Evolutionary conservation across 2,113 vertebrate species (phyloP), one percentile per base, ranked within the genome.

Genomic region (Helogale parvula): DNA sequence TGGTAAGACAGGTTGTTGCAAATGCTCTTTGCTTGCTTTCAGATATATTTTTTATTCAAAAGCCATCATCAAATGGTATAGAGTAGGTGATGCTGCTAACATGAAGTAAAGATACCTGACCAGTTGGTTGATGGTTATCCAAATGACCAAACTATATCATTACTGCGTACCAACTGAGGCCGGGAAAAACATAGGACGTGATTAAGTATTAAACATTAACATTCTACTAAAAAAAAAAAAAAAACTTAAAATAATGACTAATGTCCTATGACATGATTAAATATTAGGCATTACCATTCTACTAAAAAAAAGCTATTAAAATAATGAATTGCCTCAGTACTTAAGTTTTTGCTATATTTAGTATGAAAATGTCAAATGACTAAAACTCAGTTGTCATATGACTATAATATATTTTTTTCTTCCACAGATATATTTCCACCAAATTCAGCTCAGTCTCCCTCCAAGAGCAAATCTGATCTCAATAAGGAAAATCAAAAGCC

Each of bases 401-500:
- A 65, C 90, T 92, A 86, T 71, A 93, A 12, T 71, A 88, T 94
- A 95, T 38, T 98, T 98, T 97, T 98, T 47, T 98, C 96, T 95
- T 98, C 66, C 69, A 69, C 71, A 99, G 98, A 99, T 98, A 66
- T 97, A 52, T 90, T 97, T 97, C 95, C 98, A 97, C 98, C 98
- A 97, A 96, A 85, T 88, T 14, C 96, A 0, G 63, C 96, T 95
- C 96, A 97, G 90, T 98, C 94, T 95, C 93, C 98, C 38, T 98
- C 97, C 41, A 98, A 97, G 87, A 98, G 74, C 94, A 96, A 98
- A 52, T 98, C 98, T 31, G 98, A 99, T 71, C 99, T 99, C 85
- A 99, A 99, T 98, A 99, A 99, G 97, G 99, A 99, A 98, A 99
- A 99, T 98, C 99, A 99, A 96, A 99, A 99, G 94, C 99, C 99